phyloP scores from a whole-genome alignment of 2,888 invertebrate species.

The Meta bourneti region DNA sequence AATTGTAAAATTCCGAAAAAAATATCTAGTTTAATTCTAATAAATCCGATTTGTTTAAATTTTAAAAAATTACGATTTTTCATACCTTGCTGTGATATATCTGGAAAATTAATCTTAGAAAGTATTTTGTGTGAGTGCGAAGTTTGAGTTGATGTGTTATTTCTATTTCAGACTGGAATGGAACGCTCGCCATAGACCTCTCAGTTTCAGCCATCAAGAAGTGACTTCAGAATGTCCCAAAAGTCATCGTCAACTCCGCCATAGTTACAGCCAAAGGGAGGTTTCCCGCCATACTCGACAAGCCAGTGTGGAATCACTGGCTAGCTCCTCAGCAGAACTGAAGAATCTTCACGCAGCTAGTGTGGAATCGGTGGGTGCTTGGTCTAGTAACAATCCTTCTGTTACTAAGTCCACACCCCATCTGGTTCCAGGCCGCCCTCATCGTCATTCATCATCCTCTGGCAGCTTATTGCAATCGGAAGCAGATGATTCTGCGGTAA shows the following conservation, averaged over 20 bases:
- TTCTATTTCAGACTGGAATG: slow-evolving; percentile 67
- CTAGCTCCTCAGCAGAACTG: slow-evolving; percentile 48
- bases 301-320: slow-evolving; percentile 59
- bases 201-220: slow-evolving; percentile 76
- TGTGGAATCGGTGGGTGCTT: slow-evolving; percentile 53
- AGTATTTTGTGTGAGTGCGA: too few relatives aligned
- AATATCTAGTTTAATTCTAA: too few relatives aligned
- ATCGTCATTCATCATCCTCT: slow-evolving; percentile 45
- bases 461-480: slow-evolving; percentile 49
- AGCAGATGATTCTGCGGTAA: slow-evolving; percentile 51
- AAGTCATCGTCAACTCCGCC: slow-evolving; percentile 64
- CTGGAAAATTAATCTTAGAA: too few relatives aligned
- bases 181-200: slow-evolving; percentile 66
- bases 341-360: slow-evolving; percentile 41
- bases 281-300: slow-evolving; percentile 63
- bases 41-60: too few relatives aligned
- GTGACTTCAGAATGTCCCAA: slow-evolving; percentile 59
- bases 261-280: slow-evolving; percentile 74
- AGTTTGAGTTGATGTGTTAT: neutral
- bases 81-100: too few relatives aligned
- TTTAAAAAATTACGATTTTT: too few relatives aligned
- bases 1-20: too few relatives aligned
- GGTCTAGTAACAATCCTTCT: slow-evolving; percentile 40
- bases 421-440: slow-evolving; percentile 41
- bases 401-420: slow-evolving; percentile 67